phyloP scores from a whole-genome alignment of 1,140 invertebrate species.

The Brachionus manjavacas region DNA sequence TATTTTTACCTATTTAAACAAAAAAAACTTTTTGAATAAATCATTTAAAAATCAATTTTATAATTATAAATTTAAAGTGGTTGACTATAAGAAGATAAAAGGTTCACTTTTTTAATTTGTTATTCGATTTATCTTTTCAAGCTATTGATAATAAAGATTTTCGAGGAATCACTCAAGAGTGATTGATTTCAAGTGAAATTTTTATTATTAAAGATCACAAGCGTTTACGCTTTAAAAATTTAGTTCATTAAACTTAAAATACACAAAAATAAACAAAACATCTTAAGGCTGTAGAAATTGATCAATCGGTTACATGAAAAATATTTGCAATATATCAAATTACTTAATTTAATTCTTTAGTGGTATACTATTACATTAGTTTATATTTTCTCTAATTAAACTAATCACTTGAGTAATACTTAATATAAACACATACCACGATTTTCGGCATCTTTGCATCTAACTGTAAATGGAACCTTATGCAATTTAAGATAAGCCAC shows the following conservation, averaged over 20 bases:
- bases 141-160: background rate
- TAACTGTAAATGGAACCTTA: slow-evolving; percentile 6
- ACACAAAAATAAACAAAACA: background rate
- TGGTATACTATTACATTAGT: slow-evolving; percentile 31
- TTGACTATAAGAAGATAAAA: background rate
- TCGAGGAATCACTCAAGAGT: background rate
- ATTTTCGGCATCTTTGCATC: background rate
- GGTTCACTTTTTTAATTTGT: background rate
- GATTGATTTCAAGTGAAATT: background rate
- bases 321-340: slow-evolving; percentile 28
- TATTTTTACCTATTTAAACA: too few species aligned
- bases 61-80: background rate
- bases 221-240: background rate
- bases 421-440: slow-evolving; percentile 13
- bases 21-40: too few species aligned
- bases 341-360: slow-evolving; percentile 5
- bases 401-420: slow-evolving; percentile 31
- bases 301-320: background rate
- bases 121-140: background rate
- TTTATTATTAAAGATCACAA: background rate
- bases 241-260: background rate
- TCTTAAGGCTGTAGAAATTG: background rate
- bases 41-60: background rate
- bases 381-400: slow-evolving; percentile 3
- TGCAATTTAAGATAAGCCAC: slow-evolving; percentile 37